Evolutionary conservation across 2,797 vertebrate genomes (phyloP).

Genomic region (Meriones psammophilus): DNA sequence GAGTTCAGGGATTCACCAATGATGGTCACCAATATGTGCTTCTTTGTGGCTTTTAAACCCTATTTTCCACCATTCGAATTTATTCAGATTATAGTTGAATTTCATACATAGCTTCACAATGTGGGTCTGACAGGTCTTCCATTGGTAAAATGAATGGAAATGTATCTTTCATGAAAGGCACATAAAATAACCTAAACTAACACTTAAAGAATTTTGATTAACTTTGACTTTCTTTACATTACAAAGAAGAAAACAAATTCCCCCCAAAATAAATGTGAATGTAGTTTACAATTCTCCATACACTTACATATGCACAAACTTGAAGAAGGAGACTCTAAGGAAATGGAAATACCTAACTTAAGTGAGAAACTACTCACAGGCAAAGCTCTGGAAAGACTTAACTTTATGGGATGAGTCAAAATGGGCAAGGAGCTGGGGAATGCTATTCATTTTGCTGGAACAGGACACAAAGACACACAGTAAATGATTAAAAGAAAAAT

Average conservation of each 20-base stretch:
- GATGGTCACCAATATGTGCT: slow-evolving; percentile 73
- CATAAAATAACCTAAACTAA: slow-evolving; percentile 88
- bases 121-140: slow-evolving; percentile 79
- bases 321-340: slow-evolving; percentile 73
- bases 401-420: slow-evolving; percentile 43
- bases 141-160: slow-evolving; percentile 85
- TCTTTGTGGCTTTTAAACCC: slow-evolving; percentile 76
- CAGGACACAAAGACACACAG: slow-evolving; percentile 70
- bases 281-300: slow-evolving; percentile 82
- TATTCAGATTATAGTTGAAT: slow-evolving; percentile 65
- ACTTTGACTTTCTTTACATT: slow-evolving; percentile 86
- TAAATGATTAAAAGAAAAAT: slow-evolving; percentile 75
- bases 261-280: slow-evolving; percentile 83
- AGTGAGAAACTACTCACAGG: slow-evolving; percentile 80
- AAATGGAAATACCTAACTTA: slow-evolving; percentile 80
- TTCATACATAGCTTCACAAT: slow-evolving; percentile 76
- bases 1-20: slow-evolving; percentile 79
- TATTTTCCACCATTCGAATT: slow-evolving; percentile 80
- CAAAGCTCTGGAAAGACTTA: slow-evolving; percentile 67
- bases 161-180: slow-evolving; percentile 88
- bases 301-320: slow-evolving; percentile 47
- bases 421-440: not conserved
- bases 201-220: slow-evolving; percentile 83
- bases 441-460: slow-evolving; percentile 64
- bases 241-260: slow-evolving; percentile 84